phyloP scores from a whole-genome alignment of 2,113 vertebrate species.

The Tapirus terrestris region DNA sequence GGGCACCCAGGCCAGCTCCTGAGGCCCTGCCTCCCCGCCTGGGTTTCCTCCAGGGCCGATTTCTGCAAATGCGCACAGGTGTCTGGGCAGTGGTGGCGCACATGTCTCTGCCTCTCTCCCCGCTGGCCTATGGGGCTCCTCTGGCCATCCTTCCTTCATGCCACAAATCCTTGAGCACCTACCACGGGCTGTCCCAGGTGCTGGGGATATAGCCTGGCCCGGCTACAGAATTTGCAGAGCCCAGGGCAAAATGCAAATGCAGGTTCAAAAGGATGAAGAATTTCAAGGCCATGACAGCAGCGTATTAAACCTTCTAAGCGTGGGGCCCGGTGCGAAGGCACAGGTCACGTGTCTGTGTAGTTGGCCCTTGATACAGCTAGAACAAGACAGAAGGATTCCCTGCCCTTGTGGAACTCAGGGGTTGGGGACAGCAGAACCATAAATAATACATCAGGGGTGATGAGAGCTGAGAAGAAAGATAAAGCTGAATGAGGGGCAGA shows the following conservation, averaged over 20 bases:
- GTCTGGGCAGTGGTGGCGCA: fast-evolving
- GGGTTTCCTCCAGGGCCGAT: not conserved
- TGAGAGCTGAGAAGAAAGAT: not conserved
- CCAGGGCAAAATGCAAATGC: not conserved
- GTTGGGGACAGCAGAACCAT: not conserved
- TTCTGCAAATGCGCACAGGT: not conserved
- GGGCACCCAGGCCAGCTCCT: not conserved
- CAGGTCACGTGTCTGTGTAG: not conserved
- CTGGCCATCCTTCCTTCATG: not conserved
- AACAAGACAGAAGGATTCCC: not conserved
- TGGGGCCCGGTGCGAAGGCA: not conserved
- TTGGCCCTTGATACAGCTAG: not conserved
- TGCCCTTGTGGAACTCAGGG: not conserved
- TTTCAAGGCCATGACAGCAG: not conserved
- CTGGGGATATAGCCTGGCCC: not conserved
- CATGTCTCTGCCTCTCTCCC: not conserved
- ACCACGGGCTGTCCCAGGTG: not conserved
- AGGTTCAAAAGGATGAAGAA: not conserved
- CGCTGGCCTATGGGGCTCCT: not conserved
- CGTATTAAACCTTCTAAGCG: not conserved
- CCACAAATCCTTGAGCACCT: not conserved
- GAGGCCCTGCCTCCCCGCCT: not conserved
- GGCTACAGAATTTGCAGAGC: not conserved
- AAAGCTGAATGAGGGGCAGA: not conserved
- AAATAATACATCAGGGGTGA: not conserved